Evolutionary conservation across 2,113 vertebrate genomes (phyloP).

Genomic region (Xenus cinereus): DNA sequence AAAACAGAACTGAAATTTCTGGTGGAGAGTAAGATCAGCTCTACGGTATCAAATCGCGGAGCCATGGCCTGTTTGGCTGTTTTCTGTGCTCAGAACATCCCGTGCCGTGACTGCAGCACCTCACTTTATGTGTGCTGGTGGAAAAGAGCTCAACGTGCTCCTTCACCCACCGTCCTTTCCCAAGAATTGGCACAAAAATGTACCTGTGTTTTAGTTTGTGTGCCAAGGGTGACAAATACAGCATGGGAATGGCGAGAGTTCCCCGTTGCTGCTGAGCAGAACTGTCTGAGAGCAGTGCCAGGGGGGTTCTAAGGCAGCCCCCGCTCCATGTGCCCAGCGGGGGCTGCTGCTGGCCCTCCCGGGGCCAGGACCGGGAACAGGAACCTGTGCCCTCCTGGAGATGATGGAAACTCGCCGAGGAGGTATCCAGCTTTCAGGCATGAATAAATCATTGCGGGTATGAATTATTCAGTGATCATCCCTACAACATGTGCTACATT

Average conservation of each 20-base stretch:
- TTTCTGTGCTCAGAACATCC: neutral
- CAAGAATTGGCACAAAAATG: neutral
- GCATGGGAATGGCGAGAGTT: neutral
- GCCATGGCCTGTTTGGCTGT: neutral
- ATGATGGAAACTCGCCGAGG: conserved; percentile 56
- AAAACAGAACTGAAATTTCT: neutral
- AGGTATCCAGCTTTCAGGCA: conserved; percentile 40
- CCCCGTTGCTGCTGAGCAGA: neutral
- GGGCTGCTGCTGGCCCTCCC: neutral
- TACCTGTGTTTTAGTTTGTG: neutral
- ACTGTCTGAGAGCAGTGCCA: neutral
- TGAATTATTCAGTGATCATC: conserved; percentile 68
- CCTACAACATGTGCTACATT: neutral
- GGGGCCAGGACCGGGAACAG: neutral
- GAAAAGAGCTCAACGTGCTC: neutral
- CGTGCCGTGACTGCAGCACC: neutral
- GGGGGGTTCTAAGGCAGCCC: neutral
- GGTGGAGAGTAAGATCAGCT: neutral
- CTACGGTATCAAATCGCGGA: neutral
- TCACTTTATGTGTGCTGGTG: accelerated
- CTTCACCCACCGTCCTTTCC: neutral
- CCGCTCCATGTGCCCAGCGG: neutral
- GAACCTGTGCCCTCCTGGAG: neutral
- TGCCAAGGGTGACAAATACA: neutral
- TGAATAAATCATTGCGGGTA: conserved; percentile 62